A percentile compares a stretch with the other conserved stretches of the same genome.
Evolutionary conservation across 2,797 vertebrate species (phyloP).

Genomic region (Rallus crepitans): DNA sequence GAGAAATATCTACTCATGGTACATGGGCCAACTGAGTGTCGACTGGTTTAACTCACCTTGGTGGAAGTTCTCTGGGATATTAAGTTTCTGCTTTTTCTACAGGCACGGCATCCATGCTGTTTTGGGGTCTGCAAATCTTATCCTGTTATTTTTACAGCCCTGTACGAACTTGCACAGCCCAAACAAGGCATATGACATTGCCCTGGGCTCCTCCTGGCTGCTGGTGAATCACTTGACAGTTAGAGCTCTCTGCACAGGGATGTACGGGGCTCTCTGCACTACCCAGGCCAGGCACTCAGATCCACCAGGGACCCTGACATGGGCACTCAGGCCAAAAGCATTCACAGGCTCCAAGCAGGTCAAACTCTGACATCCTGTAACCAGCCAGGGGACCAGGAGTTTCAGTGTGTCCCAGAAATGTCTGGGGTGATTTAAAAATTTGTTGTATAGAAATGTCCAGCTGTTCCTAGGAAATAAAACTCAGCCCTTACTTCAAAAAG

Average conservation of each 20-base stretch:
- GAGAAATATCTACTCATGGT: neutral
- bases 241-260: neutral
- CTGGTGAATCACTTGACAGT: neutral
- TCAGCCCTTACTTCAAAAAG: neutral
- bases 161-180: neutral
- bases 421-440: neutral
- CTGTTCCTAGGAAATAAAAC: neutral
- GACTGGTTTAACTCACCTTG: neutral
- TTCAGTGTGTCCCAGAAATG: neutral
- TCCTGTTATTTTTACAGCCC: neutral
- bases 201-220: neutral
- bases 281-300: neutral
- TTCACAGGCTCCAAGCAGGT: neutral
- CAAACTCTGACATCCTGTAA: neutral
- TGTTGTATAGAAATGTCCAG: neutral
- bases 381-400: neutral
- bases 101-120: neutral
- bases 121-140: neutral
- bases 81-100: neutral
- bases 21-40: neutral
- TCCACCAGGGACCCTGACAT: neutral
- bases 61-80: neutral
- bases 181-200: neutral
- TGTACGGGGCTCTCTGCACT: neutral
- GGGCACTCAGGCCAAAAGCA: neutral